Evolutionary conservation across 37 sponge, comb jelly and placozoan genomes (phyloP), one percentile per base, ranked within the genome.

Genomic region (Petrosia ficiformis): DNA sequence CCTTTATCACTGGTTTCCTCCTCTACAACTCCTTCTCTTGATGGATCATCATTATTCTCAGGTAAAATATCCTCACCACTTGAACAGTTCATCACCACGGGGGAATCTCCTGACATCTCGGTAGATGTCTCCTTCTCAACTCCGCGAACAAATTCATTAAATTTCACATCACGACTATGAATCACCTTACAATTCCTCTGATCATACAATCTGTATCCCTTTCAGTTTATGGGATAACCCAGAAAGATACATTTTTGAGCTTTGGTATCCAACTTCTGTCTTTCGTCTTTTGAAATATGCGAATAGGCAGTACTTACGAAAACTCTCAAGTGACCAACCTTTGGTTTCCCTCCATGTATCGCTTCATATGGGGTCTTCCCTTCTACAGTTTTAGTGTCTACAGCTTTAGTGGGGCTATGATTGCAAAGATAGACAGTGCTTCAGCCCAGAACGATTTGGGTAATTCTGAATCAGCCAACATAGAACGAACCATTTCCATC

Each of bases 351-450:
- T 38, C 54, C 32, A 41, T 38, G 28, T 42, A 41, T 25, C 33
- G 77, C 77, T 61, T 76, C 77, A 61, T 44, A 76, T 3, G 64
- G 77, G 31, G 77, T 76, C 77, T 44, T 60, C 3, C 77, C 77
- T 25, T 32, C 42, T 11, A 60, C 66, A 25, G 63, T 40, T 68
- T 36, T 64, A n/a, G n/a, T n/a, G n/a, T n/a, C n/a, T 29, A 64
- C 32, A 57, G 74, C 59, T 38, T 73, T 73, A 16, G 65, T 76
- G 38, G 77, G 77, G 16, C 77, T 76, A 25, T 58, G 77, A 59
- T 76, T 76, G 4, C 77, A 24, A 58, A 76, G 64, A 22, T 76
- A 76, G 69, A 78, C 1, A 78, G 59, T 35, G 70, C 70, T 57
- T 78, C 69, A 36, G 59, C 79, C 79, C 68, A 78, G 36, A 78